Percentiles rank a stretch among this genome's conserved stretches.
Conservation (phyloP, 2,888 invertebrate genomes). For the Coenonympha glycerion region DNA sequence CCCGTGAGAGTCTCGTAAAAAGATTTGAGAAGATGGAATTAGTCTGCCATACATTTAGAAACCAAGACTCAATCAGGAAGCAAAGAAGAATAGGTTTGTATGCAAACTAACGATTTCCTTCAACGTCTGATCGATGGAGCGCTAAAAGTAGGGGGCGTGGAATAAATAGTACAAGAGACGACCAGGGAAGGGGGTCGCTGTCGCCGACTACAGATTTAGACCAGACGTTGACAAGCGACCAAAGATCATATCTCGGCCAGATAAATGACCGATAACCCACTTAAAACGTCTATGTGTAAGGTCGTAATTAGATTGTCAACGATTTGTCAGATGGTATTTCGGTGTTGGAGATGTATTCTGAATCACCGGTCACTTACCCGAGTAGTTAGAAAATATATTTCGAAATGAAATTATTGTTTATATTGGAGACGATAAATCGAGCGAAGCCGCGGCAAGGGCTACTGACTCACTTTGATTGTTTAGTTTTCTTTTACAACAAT, state of each 20-base stretch:
- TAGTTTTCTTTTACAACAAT: background rate
- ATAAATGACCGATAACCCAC: conserved; percentile 9
- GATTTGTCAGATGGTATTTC: conserved; percentile 9
- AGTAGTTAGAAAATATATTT: conserved; percentile 49
- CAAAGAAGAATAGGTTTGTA: background rate
- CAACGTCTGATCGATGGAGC: conserved; percentile 46
- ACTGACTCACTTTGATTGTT: conserved; percentile 7
- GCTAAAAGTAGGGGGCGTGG: conserved; percentile 45
- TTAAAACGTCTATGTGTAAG: conserved; percentile 14
- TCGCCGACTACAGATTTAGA: conserved; percentile 50
- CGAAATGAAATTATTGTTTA: conserved; percentile 26
- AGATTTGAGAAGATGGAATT: too few relatives aligned
- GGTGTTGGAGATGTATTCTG: conserved; percentile 31
- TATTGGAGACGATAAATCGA: conserved; percentile 8
- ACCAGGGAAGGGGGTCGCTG: conserved; percentile 34
- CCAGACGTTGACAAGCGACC: conserved; percentile 22
- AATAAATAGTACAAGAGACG: conserved; percentile 54
- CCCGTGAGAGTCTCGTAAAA: too few relatives aligned
- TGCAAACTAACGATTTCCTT: conserved; percentile 32
- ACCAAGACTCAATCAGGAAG: background rate
- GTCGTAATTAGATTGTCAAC: conserved; percentile 20
- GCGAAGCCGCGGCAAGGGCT: background rate
- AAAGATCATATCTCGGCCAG: conserved; percentile 21
- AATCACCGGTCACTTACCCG: conserved; percentile 65
- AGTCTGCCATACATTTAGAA: background rate